phyloP scores from a whole-genome alignment of 2,888 invertebrate species.

The Abrostola triplasia region DNA sequence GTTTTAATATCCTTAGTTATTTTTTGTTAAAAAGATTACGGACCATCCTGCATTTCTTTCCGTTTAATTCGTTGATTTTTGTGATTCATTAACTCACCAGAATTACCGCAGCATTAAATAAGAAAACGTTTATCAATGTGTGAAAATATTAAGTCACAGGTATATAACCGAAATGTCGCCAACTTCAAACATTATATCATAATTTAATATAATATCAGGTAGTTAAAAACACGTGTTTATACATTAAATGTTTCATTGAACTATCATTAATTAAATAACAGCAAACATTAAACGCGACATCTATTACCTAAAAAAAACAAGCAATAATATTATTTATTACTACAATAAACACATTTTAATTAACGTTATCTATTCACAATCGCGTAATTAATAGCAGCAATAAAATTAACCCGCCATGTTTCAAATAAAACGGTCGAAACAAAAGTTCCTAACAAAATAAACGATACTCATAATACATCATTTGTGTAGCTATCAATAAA shows the following conservation, averaged over 20 bases:
- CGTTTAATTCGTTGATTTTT: not conserved
- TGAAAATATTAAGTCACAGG: not conserved
- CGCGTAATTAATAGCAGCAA: constrained; percentile 67
- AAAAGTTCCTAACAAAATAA: constrained; percentile 73
- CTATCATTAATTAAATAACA: constrained; percentile 48
- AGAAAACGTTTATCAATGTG: not conserved
- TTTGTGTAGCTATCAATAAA: constrained; percentile 86
- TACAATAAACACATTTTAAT: constrained; percentile 65
- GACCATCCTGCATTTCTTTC: constrained; percentile 15
- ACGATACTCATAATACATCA: constrained; percentile 82
- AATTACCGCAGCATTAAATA: not conserved
- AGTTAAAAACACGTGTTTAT: constrained; percentile 48
- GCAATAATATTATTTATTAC: constrained; percentile 55
- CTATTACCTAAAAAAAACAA: constrained; percentile 52
- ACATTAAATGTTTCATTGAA: constrained; percentile 34
- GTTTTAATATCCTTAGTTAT: constrained; percentile 68
- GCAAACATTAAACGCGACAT: constrained; percentile 46
- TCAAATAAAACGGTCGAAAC: constrained; percentile 64
- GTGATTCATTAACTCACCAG: not conserved
- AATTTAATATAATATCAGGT: constrained; percentile 15
- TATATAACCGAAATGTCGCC: not conserved
- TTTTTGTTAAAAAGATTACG: constrained; percentile 32
- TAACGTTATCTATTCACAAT: constrained; percentile 65
- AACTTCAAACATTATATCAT: not conserved
- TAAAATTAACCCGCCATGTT: constrained; percentile 70